Percentiles rank a stretch among this genome's conserved stretches.
phyloP scores from a whole-genome alignment of 1,140 invertebrate genomes.

The Zelostemma sp. region DNA sequence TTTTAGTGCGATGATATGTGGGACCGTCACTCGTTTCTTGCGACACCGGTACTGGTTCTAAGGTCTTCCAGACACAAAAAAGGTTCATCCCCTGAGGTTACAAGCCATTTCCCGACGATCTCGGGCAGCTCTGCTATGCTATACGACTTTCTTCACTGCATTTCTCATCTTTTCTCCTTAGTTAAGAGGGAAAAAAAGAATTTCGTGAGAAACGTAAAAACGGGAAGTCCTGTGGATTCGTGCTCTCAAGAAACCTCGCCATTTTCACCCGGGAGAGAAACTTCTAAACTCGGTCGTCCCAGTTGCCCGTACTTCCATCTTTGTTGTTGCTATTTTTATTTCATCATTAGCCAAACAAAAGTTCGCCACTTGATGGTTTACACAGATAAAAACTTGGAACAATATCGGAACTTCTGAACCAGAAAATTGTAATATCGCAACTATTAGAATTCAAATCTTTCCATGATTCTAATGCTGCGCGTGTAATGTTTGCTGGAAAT shows the following conservation, averaged over 20 bases:
- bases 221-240: slow-evolving; percentile 10
- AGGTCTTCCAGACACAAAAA: slow-evolving; percentile 8
- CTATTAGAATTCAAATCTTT: too few relatives aligned
- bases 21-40: neutral
- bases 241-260: neutral
- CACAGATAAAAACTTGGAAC: too few relatives aligned
- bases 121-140: neutral
- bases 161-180: slow-evolving; percentile 13
- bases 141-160: slow-evolving; percentile 1
- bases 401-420: too few relatives aligned
- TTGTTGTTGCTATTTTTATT: too few relatives aligned
- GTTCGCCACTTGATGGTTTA: too few relatives aligned
- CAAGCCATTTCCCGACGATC: slow-evolving; percentile 10
- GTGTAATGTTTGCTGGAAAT: too few relatives aligned
- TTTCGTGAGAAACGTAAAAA: slow-evolving; percentile 3
- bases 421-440: too few relatives aligned
- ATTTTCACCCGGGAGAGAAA: neutral
- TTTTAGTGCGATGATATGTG: neutral
- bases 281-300: neutral
- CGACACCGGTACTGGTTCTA: neutral
- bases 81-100: slow-evolving; percentile 2
- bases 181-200: slow-evolving; percentile 5
- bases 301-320: too few relatives aligned
- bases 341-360: too few relatives aligned
- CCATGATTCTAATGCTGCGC: too few relatives aligned